phyloP scores from a whole-genome alignment of 2,888 invertebrate genomes.

The Agonum fuliginosum region DNA sequence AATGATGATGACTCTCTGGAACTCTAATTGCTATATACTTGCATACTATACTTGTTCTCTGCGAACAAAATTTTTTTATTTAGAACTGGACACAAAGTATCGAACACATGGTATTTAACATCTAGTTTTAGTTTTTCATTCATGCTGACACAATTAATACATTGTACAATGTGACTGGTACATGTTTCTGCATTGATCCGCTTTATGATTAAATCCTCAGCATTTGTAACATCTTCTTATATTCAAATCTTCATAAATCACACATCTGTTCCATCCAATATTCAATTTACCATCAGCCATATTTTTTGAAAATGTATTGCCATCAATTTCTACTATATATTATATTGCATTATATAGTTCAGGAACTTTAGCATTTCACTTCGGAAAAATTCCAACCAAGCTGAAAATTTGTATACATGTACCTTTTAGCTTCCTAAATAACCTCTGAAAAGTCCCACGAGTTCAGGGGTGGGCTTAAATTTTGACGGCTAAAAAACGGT shows the following conservation, averaged over 20 bases:
- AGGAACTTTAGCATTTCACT: too few relatives aligned
- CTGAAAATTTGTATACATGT: too few relatives aligned
- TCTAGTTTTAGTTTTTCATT: background rate
- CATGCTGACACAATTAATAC: background rate
- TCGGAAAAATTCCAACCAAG: too few relatives aligned
- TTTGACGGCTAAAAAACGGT: too few relatives aligned
- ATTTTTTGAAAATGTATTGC: background rate
- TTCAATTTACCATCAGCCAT: too few relatives aligned
- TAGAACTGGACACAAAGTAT: background rate
- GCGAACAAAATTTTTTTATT: background rate
- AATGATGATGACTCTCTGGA: background rate
- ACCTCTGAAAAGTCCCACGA: too few relatives aligned
- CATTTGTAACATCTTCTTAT: too few relatives aligned
- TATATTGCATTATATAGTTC: too few relatives aligned
- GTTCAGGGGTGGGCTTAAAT: too few relatives aligned
- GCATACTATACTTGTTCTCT: background rate
- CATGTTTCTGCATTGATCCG: background rate
- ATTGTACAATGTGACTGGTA: background rate
- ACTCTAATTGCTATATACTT: background rate
- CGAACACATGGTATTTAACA: background rate
- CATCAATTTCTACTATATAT: background rate
- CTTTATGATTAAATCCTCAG: background rate
- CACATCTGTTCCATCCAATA: too few relatives aligned
- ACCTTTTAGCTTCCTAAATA: too few relatives aligned
- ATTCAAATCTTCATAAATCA: too few relatives aligned